phyloP scores from a whole-genome alignment of 2,888 invertebrate genomes.

The Falcaria lacertinaria region DNA sequence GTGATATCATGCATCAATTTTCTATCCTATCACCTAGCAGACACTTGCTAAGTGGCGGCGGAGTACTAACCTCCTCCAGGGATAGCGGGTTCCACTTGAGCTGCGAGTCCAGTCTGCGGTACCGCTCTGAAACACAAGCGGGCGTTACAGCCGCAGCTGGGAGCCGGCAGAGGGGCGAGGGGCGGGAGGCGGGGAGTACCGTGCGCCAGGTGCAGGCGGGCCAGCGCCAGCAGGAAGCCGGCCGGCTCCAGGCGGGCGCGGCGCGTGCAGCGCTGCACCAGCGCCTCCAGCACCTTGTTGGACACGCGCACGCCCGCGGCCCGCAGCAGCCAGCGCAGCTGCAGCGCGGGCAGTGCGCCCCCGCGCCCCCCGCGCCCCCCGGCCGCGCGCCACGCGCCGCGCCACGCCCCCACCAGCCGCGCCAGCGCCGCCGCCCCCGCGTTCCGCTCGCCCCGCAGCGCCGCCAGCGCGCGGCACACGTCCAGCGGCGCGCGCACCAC shows the following conservation, averaged over 20 bases:
- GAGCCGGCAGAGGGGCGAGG: conserved; percentile 10
- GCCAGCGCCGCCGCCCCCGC: conserved; percentile 81
- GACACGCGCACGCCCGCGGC: conserved; percentile 82
- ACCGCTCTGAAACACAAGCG: conserved; percentile 78
- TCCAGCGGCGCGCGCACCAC: conserved; percentile 22
- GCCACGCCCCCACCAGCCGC: conserved; percentile 74
- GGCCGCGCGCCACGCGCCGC: conserved; percentile 16
- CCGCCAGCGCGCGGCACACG: conserved; percentile 78
- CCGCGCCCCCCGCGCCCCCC: conserved; percentile 48
- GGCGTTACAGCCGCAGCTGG: conserved; percentile 3
- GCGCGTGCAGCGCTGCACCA: conserved; percentile 83
- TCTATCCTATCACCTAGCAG: neutral
- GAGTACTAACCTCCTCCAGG: conserved; percentile 82
- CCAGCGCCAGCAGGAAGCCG: conserved; percentile 81
- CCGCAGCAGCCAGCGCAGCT: conserved; percentile 81
- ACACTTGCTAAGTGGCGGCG: neutral
- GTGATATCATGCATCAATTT: no score
- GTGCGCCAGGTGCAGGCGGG: conserved; percentile 54
- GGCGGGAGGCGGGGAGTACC: conserved; percentile 26
- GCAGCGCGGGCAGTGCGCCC: no score
- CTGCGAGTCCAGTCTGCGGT: conserved; percentile 84
- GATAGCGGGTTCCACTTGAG: conserved; percentile 85
- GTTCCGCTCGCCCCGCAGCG: conserved; percentile 82
- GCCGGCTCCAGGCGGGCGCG: conserved; percentile 79
- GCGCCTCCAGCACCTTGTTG: conserved; percentile 86